Conservation (phyloP, 1,140 invertebrate genomes). For the Bombus confusus region DNA sequence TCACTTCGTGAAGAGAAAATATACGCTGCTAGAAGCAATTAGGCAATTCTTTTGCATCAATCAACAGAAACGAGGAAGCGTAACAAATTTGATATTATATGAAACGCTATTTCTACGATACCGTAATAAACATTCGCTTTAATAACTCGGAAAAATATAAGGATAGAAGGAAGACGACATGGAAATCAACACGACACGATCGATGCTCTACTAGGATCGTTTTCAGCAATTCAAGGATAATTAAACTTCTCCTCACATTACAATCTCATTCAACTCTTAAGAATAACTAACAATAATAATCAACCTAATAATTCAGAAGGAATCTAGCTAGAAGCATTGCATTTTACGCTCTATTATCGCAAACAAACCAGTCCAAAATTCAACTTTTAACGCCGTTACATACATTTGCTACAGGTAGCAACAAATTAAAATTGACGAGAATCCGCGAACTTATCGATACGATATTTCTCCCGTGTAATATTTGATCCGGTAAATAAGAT, state of each 20-base stretch:
- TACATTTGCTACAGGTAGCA: background rate
- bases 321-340: no score
- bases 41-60: no score
- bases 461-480: background rate
- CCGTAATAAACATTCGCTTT: no score
- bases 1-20: no score
- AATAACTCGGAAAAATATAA: background rate
- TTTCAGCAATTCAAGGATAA: background rate
- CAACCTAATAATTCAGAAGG: no score
- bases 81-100: no score
- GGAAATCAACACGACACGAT: background rate
- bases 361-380: background rate
- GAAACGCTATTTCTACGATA: no score
- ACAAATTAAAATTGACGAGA: constrained; percentile 1
- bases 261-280: no score
- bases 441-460: background rate
- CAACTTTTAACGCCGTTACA: background rate
- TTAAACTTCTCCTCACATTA: no score
- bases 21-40: no score
- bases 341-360: background rate
- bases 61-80: no score
- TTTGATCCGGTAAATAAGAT: constrained; percentile 28
- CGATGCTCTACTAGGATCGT: background rate
- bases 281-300: no score
- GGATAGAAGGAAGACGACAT: background rate